Conservation (phyloP, 2,888 invertebrate genomes). For the Malthinus seriepunctatus region DNA sequence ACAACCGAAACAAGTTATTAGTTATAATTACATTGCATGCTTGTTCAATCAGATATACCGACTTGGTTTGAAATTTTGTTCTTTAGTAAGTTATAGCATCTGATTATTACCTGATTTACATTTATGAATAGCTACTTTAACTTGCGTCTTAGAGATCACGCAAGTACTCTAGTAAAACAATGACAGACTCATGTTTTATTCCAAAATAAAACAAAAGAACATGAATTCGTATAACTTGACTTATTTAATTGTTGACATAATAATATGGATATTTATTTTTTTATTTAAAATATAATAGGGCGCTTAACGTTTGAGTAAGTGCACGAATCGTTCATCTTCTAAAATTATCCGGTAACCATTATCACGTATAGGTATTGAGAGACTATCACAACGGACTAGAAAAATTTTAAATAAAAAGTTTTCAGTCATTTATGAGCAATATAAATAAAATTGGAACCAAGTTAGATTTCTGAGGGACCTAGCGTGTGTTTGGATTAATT, state of each 20-base stretch:
- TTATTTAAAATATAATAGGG: no score
- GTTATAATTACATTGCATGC: slow-evolving; percentile 54
- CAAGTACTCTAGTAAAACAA: slow-evolving; percentile 40
- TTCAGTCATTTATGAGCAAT: no score
- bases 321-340: no score
- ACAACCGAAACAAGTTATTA: slow-evolving; percentile 51
- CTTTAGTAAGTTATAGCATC: slow-evolving; percentile 53
- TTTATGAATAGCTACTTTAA: slow-evolving; percentile 44
- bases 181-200: slow-evolving; percentile 46
- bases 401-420: no score
- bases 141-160: slow-evolving; percentile 40
- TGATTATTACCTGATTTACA: slow-evolving; percentile 52
- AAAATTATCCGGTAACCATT: no score
- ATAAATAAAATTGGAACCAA: no score
- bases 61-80: slow-evolving; percentile 50
- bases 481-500: no score
- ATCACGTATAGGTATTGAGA: no score
- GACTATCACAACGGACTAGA: no score
- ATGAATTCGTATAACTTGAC: slow-evolving; percentile 17
- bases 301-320: no score
- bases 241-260: slow-evolving; percentile 14
- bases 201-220: slow-evolving; percentile 14
- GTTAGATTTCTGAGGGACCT: no score
- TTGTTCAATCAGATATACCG: slow-evolving; percentile 40
- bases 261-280: background rate